phyloP scores from a whole-genome alignment of 1,140 invertebrate genomes.

The Caenorhabditis tropicalis region DNA sequence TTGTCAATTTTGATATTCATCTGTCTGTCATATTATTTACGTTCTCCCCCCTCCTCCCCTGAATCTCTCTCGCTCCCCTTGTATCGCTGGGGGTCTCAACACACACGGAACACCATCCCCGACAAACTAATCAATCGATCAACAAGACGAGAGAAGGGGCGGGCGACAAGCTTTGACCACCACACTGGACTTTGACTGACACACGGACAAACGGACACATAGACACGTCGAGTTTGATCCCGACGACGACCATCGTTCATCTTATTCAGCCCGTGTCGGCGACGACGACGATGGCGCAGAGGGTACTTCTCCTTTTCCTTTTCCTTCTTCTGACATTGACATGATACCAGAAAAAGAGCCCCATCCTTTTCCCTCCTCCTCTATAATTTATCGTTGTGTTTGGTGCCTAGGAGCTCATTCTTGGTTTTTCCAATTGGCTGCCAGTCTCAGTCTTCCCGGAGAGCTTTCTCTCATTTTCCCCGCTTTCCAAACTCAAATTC shows the following conservation, averaged over 20 bases:
- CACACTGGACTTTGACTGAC: neutral
- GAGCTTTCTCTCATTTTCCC: neutral
- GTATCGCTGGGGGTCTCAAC: neutral
- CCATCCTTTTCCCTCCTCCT: neutral
- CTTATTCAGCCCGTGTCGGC: slow-evolving; percentile 27
- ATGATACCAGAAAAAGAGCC: neutral
- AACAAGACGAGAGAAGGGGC: neutral
- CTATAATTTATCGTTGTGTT: slow-evolving; percentile 34
- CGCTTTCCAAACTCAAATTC: neutral
- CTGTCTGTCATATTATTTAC: slow-evolving; percentile 42
- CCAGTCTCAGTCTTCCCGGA: neutral
- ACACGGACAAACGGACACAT: neutral
- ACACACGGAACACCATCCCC: neutral
- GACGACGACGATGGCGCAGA: slow-evolving; percentile 18
- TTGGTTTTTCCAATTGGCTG: slow-evolving; percentile 28
- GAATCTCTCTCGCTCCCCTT: neutral
- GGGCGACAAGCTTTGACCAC: slow-evolving; percentile 21
- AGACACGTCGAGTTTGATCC: slow-evolving; percentile 13
- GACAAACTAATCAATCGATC: slow-evolving; percentile 36
- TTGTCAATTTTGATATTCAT: slow-evolving; percentile 43
- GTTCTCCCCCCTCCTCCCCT: neutral
- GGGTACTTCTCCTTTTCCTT: slow-evolving; percentile 37
- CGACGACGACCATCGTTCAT: slow-evolving; percentile 42
- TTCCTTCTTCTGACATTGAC: slow-evolving; percentile 28
- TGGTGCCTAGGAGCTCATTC: slow-evolving; percentile 15